Base-by-base conservation (phyloP, 2,797 vertebrate genomes). In the Peromyscus eremicus region DNA sequence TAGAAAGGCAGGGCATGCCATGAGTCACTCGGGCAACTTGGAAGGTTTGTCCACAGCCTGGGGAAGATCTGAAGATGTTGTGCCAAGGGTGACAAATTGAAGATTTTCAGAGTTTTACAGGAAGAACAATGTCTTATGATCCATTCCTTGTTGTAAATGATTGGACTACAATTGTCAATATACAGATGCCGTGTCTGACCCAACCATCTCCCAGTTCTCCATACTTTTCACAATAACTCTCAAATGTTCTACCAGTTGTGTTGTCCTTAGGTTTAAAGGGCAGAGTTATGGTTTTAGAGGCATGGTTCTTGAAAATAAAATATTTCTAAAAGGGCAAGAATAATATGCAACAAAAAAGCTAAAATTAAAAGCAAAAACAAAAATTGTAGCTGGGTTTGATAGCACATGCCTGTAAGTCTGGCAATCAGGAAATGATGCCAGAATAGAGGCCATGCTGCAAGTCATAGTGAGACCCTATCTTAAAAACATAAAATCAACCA, bases 101-200 rank as follows among this genome's bases (percentile, higher is more conserved):
- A 83, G 83, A 55, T 34, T 64, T 73, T 23, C 17, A 6, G 86
- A 13, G 34, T 17, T 81, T 29, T 68, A 32, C 0, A 40, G 62
- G 62, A 94, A 92, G 55, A 62, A 16, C 0, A 11, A 32, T 37
- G n/a, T 1, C 11, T 52, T 75, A 60, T 25, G 64, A 10, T 49
- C 55, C 32, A 37, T 71, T 37, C 1, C 6, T 17, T 32, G 23
- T 34, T 68, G 3, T 29, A 52, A 77, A 46, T 76, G 73, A 49
- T 32, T 43, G 43, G 62, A 88, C 34, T 34, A 6, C 14, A 66
- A 0, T 10, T 37, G 55, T 46, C 70, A 19, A 62, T 60, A 12
- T 29, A 71, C n/a, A 1, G 0, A n/a, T 0, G 21, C 23, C 10
- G 6, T 2, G 49, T 73, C 49, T 3, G 66, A 52, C 11, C 4